Base-by-base conservation (phyloP, 2,797 vertebrate genomes). In the Peromyscus eremicus region DNA sequence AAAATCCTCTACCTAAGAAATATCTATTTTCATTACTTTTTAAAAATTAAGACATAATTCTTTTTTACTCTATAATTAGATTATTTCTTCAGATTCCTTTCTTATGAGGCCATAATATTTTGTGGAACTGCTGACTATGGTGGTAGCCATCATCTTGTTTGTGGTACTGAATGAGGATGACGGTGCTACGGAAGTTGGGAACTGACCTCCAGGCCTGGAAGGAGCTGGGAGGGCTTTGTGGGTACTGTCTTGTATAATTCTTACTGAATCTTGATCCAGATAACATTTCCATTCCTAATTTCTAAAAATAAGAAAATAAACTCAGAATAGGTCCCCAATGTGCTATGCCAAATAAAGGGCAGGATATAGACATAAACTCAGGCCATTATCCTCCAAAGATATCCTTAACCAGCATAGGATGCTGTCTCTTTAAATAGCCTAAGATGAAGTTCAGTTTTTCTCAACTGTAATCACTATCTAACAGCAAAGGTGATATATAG, bases 211-310 rank as follows among this genome's bases (percentile, higher is more conserved):
- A 92, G 21, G 52, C 10, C 34, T 13, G 11, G 34, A 29, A 81
- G 49, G 49, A 21, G 32, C 29, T 55, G 17, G 16, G 10, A 94
- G 43, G 49, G 60, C 29, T 93, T 89, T 27, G 16, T 12, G 49
- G 68, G 3, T 37, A 57, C n/a, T 57, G 49, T 29, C 16, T 40
- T 37, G 37, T 73, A 40, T 57, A 76, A 46, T 64, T 40, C 37
- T 89, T 19, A 77, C 37, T 95, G 83, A 83, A 87, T 87, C 40
- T 76, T 95, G 64, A 91, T 64, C 25, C 6, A 79, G 46, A 27
- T 80, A 95, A 84, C 37, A 85, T 76, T 93, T 71, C 83, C 91
- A 66, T 55, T 25, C 25, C 25, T 91, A 21, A 57, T 97, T 94
- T 83, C 81, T 94, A 83, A 11, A 92, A 32, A 57, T 55, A 43